Evolutionary conservation across 2,888 invertebrate genomes (phyloP), one percentile per base, ranked within the genome.

Genomic region (Athalia circularis): DNA sequence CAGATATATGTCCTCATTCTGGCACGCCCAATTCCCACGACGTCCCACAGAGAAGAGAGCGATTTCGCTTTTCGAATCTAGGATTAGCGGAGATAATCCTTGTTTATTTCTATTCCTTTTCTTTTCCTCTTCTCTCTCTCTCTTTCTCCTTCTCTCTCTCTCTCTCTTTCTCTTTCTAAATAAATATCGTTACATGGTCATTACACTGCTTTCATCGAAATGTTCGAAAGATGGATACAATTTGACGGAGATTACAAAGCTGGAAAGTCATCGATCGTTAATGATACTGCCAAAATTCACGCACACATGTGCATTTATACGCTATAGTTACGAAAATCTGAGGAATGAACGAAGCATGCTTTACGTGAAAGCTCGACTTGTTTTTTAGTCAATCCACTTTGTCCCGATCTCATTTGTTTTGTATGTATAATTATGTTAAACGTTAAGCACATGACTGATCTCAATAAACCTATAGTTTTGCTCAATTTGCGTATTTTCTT

Each of bases 301-400:
- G 67, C 67, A 48, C 67, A 67, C 9, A 15, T 50, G 67, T 67
- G 67, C 48, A 48, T 65, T n/a, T 65, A 65, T 15, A 65, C 43
- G 29, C 4, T 59, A 15, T 59, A n/a, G 61, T 13, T 61, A 13
- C 3, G 13, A 15, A 61, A 61, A 15, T n/a, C 13, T 8, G 61
- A 61, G 29, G 29, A n/a, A n/a, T 61, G 7, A 61, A 59, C 5
- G 5, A 8, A 15, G 13, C 5, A 11, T 15, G 0, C 3, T 15
- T 15, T 4, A 4, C 11, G 4, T 4, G 59, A 13, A 59, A n/a
- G 5, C n/a, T 59, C 4, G 3, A 7, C 7, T 4, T 11, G 15
- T 6, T 15, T 11, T 13, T 5, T 4, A 13, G 59, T 59, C 0
- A 9, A n/a, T 59, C n/a, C 59, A 5, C 7, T 7, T 9, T 59